A percentile compares a stretch with the other conserved stretches of the same genome.
Conservation (phyloP, 2,797 vertebrate species). For the Coluber constrictor region DNA sequence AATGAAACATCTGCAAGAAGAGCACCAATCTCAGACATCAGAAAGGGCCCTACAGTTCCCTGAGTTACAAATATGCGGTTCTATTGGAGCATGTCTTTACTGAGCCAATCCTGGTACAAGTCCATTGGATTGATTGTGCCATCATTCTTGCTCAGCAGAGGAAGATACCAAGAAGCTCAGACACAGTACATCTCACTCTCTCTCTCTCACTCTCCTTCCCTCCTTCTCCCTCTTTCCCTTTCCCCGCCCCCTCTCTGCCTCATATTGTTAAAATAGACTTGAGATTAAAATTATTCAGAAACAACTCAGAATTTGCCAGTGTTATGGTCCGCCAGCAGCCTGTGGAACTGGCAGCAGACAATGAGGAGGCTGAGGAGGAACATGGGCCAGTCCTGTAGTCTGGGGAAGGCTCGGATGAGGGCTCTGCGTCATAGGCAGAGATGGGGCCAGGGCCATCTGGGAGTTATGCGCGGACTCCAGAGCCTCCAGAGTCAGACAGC, state of each 20-base stretch:
- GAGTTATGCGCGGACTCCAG: too few relatives aligned
- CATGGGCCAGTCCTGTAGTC: too few relatives aligned
- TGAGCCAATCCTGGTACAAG: neutral
- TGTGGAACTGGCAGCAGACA: too few relatives aligned
- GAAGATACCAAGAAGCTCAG: neutral
- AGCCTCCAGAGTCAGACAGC: too few relatives aligned
- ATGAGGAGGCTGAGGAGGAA: too few relatives aligned
- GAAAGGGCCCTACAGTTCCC: neutral
- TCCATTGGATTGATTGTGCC: neutral
- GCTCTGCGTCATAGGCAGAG: too few relatives aligned
- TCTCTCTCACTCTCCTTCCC: too few relatives aligned
- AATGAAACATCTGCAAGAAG: neutral
- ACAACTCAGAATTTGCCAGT: neutral
- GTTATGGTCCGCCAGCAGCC: too few relatives aligned
- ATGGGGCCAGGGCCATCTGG: too few relatives aligned
- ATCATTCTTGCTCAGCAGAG: neutral
- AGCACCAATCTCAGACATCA: neutral
- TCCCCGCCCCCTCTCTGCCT: neutral
- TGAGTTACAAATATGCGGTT: accelerated
- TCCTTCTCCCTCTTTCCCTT: too few relatives aligned
- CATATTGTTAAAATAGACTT: neutral
- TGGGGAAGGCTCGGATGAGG: too few relatives aligned
- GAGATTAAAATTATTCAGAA: neutral
- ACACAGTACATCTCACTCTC: neutral
- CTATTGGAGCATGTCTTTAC: neutral